These are phyloP conservation scores for Mormyrops attenuatus DNA, from an alignment of 2,797 vertebrate genomes.

Conservation along the genomic window DNA sequence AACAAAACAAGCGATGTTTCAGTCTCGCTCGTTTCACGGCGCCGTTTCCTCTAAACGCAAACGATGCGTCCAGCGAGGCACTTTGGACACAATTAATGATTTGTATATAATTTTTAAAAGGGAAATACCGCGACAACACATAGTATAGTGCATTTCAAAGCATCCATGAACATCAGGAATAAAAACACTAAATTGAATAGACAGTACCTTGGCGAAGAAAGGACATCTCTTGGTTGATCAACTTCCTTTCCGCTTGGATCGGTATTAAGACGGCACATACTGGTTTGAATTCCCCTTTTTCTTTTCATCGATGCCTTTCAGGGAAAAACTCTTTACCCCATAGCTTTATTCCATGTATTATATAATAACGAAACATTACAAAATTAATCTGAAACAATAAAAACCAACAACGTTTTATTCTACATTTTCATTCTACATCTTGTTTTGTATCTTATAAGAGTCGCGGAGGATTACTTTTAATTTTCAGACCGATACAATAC, in stretches of 20 bases:
- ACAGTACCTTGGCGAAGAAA: slow-evolving; percentile 43
- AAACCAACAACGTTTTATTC: neutral
- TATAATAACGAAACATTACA: slow-evolving; percentile 5
- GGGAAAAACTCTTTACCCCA: slow-evolving; percentile 38
- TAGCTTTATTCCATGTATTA: slow-evolving; percentile 32
- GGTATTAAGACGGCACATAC: slow-evolving; percentile 43
- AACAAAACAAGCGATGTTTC: neutral
- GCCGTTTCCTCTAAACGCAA: neutral
- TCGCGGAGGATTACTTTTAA: neutral
- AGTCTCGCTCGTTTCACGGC: neutral
- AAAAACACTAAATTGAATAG: neutral
- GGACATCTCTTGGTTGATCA: slow-evolving; percentile 39
- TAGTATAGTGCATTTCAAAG: neutral
- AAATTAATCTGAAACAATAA: neutral
- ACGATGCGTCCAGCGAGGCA: neutral
- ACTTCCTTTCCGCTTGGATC: slow-evolving; percentile 42
- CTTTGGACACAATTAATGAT: neutral
- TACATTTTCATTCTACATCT: neutral
- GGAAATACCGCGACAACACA: neutral
- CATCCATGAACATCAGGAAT: neutral
- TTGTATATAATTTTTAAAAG: neutral
- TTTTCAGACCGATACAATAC: neutral
- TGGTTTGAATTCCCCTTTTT: slow-evolving; percentile 27
- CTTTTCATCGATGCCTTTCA: slow-evolving; percentile 41
- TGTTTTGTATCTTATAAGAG: neutral